Base-by-base conservation (phyloP, 2,888 invertebrate species). In the Drosophila mettleri region DNA sequence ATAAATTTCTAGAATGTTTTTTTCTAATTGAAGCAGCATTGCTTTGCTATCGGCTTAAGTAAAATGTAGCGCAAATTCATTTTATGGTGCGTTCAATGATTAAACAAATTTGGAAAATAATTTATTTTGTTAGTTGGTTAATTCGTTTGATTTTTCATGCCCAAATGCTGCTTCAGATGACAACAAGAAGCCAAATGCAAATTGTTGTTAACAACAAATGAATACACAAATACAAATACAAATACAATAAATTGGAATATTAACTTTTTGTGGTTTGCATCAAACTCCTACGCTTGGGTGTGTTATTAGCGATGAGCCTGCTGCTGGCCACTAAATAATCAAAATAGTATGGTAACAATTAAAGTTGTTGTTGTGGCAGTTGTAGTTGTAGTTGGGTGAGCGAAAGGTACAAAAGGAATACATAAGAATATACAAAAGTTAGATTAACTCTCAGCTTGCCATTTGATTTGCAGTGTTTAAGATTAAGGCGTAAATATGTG, bases 291-390 rank as follows among this genome's bases (percentile, higher is more conserved):
- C 82, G 90, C 82, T 90, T 91, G 81, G 87, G 79, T 83, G 89
- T 89, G 81, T 86, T 91, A 88, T 86, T 90, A 90, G 91, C 90
- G 80, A 84, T 84, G 88, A 91, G 87, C 90, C 90, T 90, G 89
- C 76, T 83, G 80, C 86, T 80, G 77, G 66, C 79, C 81, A 81
- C 85, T 85, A 81, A 72, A 82, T 72, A 66, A 60, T 77, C 73
- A 67, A 73, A 73, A 69, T 64, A 62, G 55, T 78, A 70, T 66
- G 55, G 74, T 43, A 60, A 77, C 68, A 77, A 78, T 70, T 71
- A 36, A 51, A 22, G 63, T 81, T 72, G 53, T 69, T 66, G 69
- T 72, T 68, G 70, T 72, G 66, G 65, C 61, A 59, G 46, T 72
- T 68, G 65, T 63, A 59, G 46, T 48, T 9, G 69, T 55, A 54